Conservation (phyloP, 2,888 invertebrate genomes). For the Coelinius sp. region DNA sequence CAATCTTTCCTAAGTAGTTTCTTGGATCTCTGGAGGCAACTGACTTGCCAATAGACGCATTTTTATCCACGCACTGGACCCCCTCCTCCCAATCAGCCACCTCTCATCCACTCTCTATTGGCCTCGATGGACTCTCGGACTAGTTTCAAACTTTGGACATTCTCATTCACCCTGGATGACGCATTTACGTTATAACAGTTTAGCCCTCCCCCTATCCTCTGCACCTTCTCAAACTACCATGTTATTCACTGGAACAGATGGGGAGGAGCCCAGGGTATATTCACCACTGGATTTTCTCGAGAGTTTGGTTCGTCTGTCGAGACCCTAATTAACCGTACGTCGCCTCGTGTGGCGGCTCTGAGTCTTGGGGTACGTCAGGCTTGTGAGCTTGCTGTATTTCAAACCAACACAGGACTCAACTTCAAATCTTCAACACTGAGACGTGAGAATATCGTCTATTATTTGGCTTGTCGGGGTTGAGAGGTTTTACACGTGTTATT, state of each 20-base stretch:
- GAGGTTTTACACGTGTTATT: background rate
- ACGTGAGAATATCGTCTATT: background rate
- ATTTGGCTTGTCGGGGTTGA: background rate
- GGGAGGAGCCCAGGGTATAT: background rate
- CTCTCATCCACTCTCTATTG: background rate
- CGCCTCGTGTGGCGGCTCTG: conserved; percentile 44
- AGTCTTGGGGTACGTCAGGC: conserved; percentile 35
- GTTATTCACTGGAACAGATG: conserved; percentile 21
- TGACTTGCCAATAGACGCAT: conserved; percentile 22
- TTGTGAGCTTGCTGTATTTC: background rate
- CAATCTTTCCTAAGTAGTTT: conserved; percentile 39
- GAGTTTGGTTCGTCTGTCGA: conserved; percentile 36
- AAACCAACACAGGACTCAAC: conserved; percentile 32
- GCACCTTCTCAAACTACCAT: too few relatives aligned
- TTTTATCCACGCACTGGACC: conserved; percentile 28
- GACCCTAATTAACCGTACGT: conserved; percentile 60
- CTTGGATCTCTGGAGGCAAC: conserved; percentile 5
- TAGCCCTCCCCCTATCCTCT: background rate
- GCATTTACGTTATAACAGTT: conserved; percentile 34
- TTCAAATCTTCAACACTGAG: conserved; percentile 26
- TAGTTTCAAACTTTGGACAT: conserved; percentile 33
- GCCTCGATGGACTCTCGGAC: conserved; percentile 40
- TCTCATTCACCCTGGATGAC: conserved; percentile 28
- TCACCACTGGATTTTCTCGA: conserved; percentile 25
- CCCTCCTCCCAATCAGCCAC: background rate